Evolutionary conservation across 2,797 vertebrate species (phyloP), one percentile per base, ranked within the genome.

Genomic region (Sciaenops ocellatus): DNA sequence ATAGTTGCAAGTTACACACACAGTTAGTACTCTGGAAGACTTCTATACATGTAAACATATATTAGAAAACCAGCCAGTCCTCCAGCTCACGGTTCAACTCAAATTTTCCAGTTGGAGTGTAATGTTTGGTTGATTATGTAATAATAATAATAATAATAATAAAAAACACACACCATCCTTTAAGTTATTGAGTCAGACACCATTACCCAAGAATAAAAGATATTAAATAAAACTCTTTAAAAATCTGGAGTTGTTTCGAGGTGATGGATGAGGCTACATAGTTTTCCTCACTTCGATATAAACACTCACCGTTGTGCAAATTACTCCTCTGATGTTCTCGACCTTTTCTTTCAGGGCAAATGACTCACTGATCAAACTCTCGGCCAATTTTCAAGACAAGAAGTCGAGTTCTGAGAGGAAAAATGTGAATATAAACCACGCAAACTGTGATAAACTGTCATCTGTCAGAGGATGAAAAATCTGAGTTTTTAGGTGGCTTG

Each of bases 211-310:
- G 24, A 28, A 15, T 3, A n/a, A 9, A 7, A 41, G 17, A 26
- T 22, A 3, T 54, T 54, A 13, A 18, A 68, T 54, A 2, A 11
- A 67, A 38, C 8, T 38, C 34, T 50, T 66, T 24, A 54, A 54
- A 20, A 17, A 54, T 46, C 54, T 47, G 67, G 2, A 26, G 30
- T 20, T 22, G 30, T 71, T 61, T 16, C 2, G 24, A 56, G 18
- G 38, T 68, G 73, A 76, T 34, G 24, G 34, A 61, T 60, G 73
- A 60, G 24, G n/a, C 22, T 50, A 6, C 30, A 50, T 38, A 59
- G 16, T 72, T 66, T 60, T 20, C 12, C 12, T 48, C 18, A 18
- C 42, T 48, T 65, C 30, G 10, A 41, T 60, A 26, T 59, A 42
- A 75, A 75, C 55, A 28, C 17, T 51, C 9, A 1, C 41, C 1